A percentile compares a stretch with the other conserved stretches of the same genome.
phyloP scores from a whole-genome alignment of 2,797 vertebrate genomes.

The Malacoctenus gilli region DNA sequence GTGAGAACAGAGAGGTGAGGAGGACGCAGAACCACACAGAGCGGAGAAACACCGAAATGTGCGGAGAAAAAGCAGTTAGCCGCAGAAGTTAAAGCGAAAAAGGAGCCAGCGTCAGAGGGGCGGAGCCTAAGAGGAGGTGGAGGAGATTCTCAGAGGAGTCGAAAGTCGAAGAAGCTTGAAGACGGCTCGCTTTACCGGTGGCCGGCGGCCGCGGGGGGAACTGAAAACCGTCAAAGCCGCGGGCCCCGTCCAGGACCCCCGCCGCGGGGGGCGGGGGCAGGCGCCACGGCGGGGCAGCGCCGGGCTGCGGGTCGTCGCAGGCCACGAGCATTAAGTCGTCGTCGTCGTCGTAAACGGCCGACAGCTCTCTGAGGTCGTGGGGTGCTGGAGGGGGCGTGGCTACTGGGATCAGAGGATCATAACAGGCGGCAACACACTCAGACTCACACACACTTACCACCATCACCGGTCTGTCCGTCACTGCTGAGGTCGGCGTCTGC shows the following conservation, averaged over 20 bases:
- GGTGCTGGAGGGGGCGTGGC: constrained; percentile 39
- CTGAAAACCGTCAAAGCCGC: constrained; percentile 42
- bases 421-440: not conserved
- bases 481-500: constrained; percentile 57
- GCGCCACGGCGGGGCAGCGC: constrained; percentile 24
- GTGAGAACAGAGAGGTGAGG: not conserved
- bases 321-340: constrained; percentile 72
- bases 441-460: constrained; percentile 45
- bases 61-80: no score
- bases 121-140: no score
- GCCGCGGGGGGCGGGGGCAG: constrained; percentile 23
- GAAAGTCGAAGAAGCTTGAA: not conserved
- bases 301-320: constrained; percentile 40
- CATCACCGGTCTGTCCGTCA: constrained; percentile 61
- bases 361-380: constrained; percentile 45
- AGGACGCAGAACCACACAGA: not conserved
- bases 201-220: constrained; percentile 37
- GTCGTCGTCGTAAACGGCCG: constrained; percentile 50
- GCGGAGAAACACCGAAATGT: no score
- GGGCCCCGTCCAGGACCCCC: constrained; percentile 11
- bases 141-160: no score
- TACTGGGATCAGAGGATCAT: constrained; percentile 16
- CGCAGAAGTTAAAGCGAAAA: no score
- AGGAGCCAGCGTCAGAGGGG: no score
- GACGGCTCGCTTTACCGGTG: constrained; percentile 54